Percentiles rank a stretch among this genome's conserved stretches.
Conservation (phyloP, 2,888 invertebrate species). For the Tromatobia lineatoria region DNA sequence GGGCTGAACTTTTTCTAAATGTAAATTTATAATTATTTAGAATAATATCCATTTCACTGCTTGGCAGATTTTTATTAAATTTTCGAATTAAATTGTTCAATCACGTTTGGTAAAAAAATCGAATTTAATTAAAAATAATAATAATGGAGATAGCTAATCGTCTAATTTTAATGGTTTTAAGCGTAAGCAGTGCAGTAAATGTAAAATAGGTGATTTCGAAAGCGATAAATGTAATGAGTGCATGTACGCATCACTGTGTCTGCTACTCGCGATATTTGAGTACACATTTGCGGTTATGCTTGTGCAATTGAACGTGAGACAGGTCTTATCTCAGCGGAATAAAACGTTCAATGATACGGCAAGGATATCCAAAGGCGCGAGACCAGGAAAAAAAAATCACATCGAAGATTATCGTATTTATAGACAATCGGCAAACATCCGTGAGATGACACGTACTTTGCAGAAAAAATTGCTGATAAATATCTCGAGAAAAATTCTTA, state of each 20-base stretch:
- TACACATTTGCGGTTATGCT: conserved; percentile 1
- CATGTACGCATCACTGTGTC: neutral
- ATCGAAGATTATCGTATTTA: conserved; percentile 43
- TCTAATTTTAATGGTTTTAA: neutral
- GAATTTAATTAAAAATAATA: neutral
- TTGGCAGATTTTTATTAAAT: too few species aligned
- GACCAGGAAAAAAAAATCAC: conserved; percentile 2
- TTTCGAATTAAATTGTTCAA: too few species aligned
- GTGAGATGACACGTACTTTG: conserved; percentile 10
- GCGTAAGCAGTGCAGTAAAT: neutral
- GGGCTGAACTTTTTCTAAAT: too few species aligned
- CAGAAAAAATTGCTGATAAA: conserved; percentile 16
- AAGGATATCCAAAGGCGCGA: conserved; percentile 6
- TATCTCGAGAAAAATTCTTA: neutral
- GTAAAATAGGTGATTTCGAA: neutral
- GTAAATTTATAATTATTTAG: too few species aligned
- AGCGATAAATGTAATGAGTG: conserved; percentile 4
- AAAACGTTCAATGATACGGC: conserved; percentile 29
- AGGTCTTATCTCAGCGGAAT: conserved; percentile 37
- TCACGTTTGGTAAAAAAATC: too few species aligned
- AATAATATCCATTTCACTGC: too few species aligned
- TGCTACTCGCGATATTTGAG: conserved; percentile 2
- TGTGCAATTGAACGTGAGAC: neutral
- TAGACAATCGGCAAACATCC: conserved; percentile 47
- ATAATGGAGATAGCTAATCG: neutral